Base-by-base conservation (phyloP, 2,888 invertebrate genomes). In the Orchesellides sinensis region DNA sequence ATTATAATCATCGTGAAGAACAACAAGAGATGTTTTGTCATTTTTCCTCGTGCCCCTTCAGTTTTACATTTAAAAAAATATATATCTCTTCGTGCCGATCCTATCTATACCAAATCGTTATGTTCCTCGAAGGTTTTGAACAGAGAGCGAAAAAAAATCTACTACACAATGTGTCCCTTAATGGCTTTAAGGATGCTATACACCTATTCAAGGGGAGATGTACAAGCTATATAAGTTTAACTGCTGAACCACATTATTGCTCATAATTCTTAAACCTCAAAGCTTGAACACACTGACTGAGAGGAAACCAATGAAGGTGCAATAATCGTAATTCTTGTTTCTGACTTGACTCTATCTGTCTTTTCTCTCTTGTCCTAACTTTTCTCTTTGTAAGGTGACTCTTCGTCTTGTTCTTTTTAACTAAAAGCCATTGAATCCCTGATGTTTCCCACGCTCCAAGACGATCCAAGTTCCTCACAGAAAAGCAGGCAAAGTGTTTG, bases 301-400 rank as follows among this genome's bases (percentile, higher is more conserved):
- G 65, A 65, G 69, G 49, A 80, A 77, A 81, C 69, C 83, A 84
- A 84, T 82, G 72, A 85, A 87, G 87, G 86, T 87, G 87, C 86
- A 87, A 87, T 87, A 87, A 87, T 87, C 87, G 83, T 87, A 87
- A 87, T 86, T 87, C 83, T 82, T 84, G 59, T 78, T 73, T 82
- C 69, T 77, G 77, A 73, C 75, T 81, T 84, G 70, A 77, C 77
- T 77, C 70, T 77, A 77, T 75, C 69, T 65, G 35, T 40, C 40
- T 35, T 70, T 61, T 70, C 19, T 59, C 17, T 59, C 49, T 47
- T 70, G 32, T 59, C 56, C 54, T 49, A 27, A 54, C 40, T 77
- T 17, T 56, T 45, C 17, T 32, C 17, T 19, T 45, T 61, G 63
- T 56, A 52, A 82, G 63, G 61, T 82, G 75, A 82, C 82, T 82